phyloP scores from a whole-genome alignment of 2,888 invertebrate genomes.

The Phalangium opilio region DNA sequence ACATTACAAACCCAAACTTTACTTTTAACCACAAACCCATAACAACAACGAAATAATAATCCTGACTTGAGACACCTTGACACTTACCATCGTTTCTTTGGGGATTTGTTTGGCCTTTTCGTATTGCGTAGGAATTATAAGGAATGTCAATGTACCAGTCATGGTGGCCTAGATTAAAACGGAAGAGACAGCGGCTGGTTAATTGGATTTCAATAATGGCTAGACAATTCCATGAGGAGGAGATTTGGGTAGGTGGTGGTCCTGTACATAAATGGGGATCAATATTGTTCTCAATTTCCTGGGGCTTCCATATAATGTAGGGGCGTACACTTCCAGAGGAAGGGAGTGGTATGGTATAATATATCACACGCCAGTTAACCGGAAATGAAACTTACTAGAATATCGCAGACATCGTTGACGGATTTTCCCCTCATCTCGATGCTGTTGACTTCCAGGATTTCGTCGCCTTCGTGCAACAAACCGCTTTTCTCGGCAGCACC shows the following conservation, averaged over 20 bases:
- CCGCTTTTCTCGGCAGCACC: constrained; percentile 92
- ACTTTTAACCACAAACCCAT: no score
- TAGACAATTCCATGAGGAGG: not conserved
- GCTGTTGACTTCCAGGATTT: constrained; percentile 86
- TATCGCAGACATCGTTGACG: constrained; percentile 93
- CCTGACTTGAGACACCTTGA: not conserved
- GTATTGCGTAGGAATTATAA: constrained; percentile 57
- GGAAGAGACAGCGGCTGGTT: not conserved
- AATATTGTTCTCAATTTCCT: constrained; percentile 4
- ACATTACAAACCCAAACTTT: no score
- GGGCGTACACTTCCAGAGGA: no score
- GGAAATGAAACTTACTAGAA: constrained; percentile 40
- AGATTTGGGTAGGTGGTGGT: not conserved
- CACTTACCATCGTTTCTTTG: constrained; percentile 26
- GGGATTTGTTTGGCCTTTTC: constrained; percentile 14
- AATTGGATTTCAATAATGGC: no score
- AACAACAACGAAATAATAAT: not conserved
- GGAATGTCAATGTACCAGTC: constrained; percentile 78
- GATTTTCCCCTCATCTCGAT: constrained; percentile 90
- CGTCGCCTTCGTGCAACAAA: constrained; percentile 88
- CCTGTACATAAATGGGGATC: not conserved
- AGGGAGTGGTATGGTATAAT: no score
- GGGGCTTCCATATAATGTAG: no score
- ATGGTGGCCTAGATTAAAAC: constrained; percentile 48
- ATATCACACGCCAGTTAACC: no score